These are phyloP conservation scores for Eremophila alpestris DNA, from an alignment of 2,797 vertebrate genomes.

Conservation along the genomic window DNA sequence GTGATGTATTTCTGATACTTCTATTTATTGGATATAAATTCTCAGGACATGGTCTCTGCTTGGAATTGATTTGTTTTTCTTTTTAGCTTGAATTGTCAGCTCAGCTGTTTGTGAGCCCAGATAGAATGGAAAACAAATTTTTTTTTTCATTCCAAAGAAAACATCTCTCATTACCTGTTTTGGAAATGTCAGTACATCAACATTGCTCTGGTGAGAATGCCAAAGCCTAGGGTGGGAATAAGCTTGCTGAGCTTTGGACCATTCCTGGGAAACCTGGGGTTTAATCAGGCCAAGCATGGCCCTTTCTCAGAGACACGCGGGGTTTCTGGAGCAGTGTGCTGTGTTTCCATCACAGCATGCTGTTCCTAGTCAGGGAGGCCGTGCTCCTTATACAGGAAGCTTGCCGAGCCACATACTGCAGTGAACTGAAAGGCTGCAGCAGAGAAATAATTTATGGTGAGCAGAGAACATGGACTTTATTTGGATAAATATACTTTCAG, in stretches of 20 bases:
- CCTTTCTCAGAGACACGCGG: neutral
- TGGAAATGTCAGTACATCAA: neutral
- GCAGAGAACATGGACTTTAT: neutral
- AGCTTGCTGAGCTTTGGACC: neutral
- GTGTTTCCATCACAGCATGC: neutral
- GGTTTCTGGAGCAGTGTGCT: neutral
- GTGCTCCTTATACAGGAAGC: neutral
- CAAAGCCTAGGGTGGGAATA: neutral
- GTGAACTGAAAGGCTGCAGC: neutral
- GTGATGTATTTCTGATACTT: neutral
- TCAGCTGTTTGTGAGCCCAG: neutral
- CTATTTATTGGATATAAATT: neutral
- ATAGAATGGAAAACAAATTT: slow-evolving; percentile 25
- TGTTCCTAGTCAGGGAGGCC: neutral
- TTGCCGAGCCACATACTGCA: neutral
- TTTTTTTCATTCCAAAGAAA: slow-evolving; percentile 3
- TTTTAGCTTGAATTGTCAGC: neutral
- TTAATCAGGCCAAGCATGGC: neutral
- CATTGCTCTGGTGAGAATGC: neutral
- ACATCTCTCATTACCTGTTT: slow-evolving; percentile 9
- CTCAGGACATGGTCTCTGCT: neutral
- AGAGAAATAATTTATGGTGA: neutral
- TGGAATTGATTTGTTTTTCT: slow-evolving; percentile 24
- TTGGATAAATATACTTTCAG: neutral
- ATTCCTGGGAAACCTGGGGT: slow-evolving; percentile 13